Percentiles rank a stretch among this genome's conserved stretches.
These are phyloP conservation scores for Ochotona princeps DNA, from an alignment of 2,113 vertebrate genomes.

Conservation along the genomic window DNA sequence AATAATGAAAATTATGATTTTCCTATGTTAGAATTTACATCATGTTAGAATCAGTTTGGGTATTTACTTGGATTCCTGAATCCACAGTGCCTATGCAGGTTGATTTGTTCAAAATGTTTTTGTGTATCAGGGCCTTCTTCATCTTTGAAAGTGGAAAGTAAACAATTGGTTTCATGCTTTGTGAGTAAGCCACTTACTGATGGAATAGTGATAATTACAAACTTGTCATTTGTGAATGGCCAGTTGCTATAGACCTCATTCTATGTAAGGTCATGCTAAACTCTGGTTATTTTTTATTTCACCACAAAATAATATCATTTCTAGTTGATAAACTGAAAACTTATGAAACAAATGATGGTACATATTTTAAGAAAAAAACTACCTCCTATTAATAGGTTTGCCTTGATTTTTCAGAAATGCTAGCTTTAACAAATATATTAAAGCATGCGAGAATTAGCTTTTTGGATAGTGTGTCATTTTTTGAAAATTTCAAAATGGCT, in stretches of 20 bases:
- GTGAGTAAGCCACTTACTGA: neutral
- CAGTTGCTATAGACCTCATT: neutral
- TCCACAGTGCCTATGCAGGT: neutral
- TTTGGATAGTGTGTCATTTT: neutral
- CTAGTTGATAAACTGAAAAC: neutral
- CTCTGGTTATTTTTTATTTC: neutral
- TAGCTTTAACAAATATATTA: slow-evolving; percentile 2
- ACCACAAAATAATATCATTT: neutral
- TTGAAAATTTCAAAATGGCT: neutral
- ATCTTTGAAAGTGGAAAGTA: neutral
- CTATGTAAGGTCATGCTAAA: neutral
- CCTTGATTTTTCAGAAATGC: neutral
- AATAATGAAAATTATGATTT: neutral
- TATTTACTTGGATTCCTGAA: neutral
- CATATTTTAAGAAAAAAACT: neutral
- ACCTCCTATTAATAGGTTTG: neutral
- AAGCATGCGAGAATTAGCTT: neutral
- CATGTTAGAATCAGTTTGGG: neutral
- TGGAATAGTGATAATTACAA: neutral
- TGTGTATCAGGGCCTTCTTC: neutral
- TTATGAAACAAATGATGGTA: neutral
- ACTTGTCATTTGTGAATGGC: neutral
- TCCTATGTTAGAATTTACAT: neutral
- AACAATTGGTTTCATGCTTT: neutral
- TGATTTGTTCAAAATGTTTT: neutral